Conservation (phyloP, 2,797 vertebrate genomes). For the Stomatorhinus walkeri region DNA sequence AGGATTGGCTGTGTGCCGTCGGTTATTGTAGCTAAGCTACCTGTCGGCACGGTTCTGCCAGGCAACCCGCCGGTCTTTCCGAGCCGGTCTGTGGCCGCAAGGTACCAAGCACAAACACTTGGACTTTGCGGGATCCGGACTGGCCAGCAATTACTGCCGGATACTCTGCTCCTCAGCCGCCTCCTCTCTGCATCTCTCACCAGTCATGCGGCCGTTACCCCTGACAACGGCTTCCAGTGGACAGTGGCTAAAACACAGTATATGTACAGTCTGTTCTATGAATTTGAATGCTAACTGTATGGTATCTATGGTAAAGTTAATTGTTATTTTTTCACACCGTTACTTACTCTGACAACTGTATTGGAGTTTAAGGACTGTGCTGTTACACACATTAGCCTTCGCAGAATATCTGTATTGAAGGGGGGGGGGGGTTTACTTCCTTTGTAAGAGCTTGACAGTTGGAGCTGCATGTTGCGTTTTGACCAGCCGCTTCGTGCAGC, state of each 20-base stretch:
- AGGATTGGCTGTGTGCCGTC: not conserved
- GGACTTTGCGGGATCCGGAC: not conserved
- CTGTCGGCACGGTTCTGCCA: not conserved
- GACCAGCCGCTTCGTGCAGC: not conserved
- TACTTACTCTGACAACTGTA: not conserved
- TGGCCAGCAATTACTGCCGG: not conserved
- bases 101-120: not conserved
- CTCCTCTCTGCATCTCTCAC: not conserved
- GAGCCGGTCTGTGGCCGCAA: not conserved
- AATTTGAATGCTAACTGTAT: not conserved
- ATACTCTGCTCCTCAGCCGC: not conserved
- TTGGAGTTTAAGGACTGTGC: not conserved
- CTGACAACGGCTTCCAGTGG: constrained; percentile 1
- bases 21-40: not conserved
- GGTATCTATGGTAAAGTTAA: not conserved
- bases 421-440: too few relatives aligned
- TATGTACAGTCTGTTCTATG: not conserved
- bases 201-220: constrained; percentile 6
- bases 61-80: not conserved
- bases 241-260: not conserved
- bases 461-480: not conserved
- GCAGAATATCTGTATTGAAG: not conserved
- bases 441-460: not conserved
- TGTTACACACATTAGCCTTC: not conserved
- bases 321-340: not conserved